Conservation (phyloP, 2,113 vertebrate genomes). For the Tringa solitaria region DNA sequence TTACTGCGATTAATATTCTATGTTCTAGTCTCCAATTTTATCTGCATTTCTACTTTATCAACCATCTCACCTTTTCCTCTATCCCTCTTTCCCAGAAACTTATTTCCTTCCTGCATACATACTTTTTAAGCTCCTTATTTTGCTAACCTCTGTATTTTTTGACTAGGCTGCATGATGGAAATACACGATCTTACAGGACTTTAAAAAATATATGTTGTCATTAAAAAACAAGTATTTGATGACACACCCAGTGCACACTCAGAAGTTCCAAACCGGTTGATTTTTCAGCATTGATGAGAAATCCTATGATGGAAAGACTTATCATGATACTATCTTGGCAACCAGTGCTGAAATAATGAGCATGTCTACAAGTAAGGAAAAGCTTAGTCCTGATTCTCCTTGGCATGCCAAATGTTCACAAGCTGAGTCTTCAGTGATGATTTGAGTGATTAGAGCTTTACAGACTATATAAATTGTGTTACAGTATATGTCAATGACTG, state of each 20-base stretch:
- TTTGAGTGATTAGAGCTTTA: background rate
- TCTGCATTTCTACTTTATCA: background rate
- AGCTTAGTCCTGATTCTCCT: background rate
- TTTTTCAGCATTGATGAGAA: background rate
- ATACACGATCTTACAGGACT: background rate
- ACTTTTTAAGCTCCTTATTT: background rate
- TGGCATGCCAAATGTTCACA: background rate
- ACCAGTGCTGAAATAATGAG: background rate
- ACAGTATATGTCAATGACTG: background rate
- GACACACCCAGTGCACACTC: background rate
- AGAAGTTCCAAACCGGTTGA: background rate
- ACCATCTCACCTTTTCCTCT: background rate
- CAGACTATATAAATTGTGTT: background rate
- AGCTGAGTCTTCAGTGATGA: background rate
- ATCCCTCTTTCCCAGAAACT: background rate
- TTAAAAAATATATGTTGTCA: background rate
- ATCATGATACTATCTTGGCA: background rate
- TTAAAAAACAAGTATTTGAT: background rate
- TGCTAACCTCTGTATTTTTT: background rate
- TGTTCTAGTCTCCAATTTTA: background rate
- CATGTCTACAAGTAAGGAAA: background rate
- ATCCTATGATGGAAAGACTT: background rate
- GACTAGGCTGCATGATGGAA: background rate
- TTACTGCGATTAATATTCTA: background rate
- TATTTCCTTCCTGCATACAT: background rate